Evolutionary conservation across 92 coral and sea anemone genomes (phyloP).

Genomic region (Bergia sp.): DNA sequence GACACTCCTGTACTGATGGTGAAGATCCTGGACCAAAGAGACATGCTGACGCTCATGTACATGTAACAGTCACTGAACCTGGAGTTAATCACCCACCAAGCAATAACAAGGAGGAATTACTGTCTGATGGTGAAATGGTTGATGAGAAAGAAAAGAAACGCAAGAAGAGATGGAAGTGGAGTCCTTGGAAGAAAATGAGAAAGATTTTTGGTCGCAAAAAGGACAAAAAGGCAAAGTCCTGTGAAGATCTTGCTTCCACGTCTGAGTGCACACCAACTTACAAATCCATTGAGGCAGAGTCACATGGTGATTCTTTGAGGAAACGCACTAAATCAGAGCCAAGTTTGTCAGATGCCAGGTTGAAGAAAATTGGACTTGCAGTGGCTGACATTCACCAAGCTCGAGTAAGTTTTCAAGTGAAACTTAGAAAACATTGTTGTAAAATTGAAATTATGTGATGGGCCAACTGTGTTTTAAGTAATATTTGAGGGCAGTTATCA

Average conservation of each 20-base stretch:
- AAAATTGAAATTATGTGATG: neutral
- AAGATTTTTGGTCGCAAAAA: conserved; percentile 88
- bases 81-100: conserved; percentile 43
- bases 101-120: conserved; percentile 68
- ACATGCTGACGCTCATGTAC: conserved; percentile 52
- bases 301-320: conserved; percentile 49
- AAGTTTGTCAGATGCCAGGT: conserved; percentile 39
- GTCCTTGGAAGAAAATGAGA: conserved; percentile 85
- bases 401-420: neutral
- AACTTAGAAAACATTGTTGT: neutral
- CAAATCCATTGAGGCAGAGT: conserved; percentile 28
- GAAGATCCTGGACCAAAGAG: conserved; percentile 53
- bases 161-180: conserved; percentile 84
- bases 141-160: conserved; percentile 67
- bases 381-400: conserved; percentile 46
- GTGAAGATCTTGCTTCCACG: conserved; percentile 66
- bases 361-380: conserved; percentile 47
- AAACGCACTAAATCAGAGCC: conserved; percentile 68
- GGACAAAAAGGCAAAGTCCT: conserved; percentile 82
- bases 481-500: too few species aligned
- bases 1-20: conserved; percentile 8
- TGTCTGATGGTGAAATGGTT: conserved; percentile 64
- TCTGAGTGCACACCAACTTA: conserved; percentile 18
- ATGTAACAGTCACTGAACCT: conserved; percentile 58
- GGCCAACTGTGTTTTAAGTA: neutral